A percentile compares a stretch with the other conserved stretches of the same genome.
Evolutionary conservation across 2,113 vertebrate genomes (phyloP).

Genomic region (Procavia capensis): DNA sequence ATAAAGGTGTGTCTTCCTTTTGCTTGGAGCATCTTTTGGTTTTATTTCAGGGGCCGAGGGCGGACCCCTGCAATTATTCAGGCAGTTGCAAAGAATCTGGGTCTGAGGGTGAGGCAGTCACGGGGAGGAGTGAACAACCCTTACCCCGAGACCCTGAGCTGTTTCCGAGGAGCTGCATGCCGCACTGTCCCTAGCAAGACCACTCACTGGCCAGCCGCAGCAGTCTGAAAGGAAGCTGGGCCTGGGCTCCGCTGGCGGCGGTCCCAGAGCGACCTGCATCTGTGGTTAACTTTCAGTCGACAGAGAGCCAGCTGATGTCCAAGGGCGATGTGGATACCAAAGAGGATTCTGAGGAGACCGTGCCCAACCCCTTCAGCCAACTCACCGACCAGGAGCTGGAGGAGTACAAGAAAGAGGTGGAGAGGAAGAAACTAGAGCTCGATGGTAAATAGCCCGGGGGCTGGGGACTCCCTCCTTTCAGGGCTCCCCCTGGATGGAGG

Average conservation of each 20-base stretch:
- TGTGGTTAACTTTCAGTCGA: constrained; percentile 88
- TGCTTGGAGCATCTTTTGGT: constrained; percentile 72
- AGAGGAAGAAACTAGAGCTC: constrained; percentile 92
- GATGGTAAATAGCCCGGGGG: constrained; percentile 87
- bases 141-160: neutral
- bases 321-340: constrained; percentile 79
- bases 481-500: neutral
- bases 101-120: neutral
- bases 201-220: constrained; percentile 51
- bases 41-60: constrained; percentile 69
- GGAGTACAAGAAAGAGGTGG: constrained; percentile 97
- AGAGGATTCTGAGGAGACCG: constrained; percentile 79
- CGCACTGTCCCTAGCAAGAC: constrained; percentile 52
- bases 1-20: constrained; percentile 76
- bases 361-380: constrained; percentile 96
- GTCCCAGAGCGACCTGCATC: constrained; percentile 58
- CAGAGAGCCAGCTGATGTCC: constrained; percentile 88
- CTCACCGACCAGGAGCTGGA: constrained; percentile 98
- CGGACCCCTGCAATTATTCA: constrained; percentile 4
- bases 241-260: neutral
- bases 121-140: constrained; percentile 12
- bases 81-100: constrained; percentile 35
- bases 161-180: constrained; percentile 62
- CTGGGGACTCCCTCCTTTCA: rapidly evolving
- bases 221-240: constrained; percentile 58